Percentiles rank a stretch among this genome's conserved stretches.
Evolutionary conservation across 2,888 invertebrate species (phyloP).

Genomic region (Camptogramma bilineatum): DNA sequence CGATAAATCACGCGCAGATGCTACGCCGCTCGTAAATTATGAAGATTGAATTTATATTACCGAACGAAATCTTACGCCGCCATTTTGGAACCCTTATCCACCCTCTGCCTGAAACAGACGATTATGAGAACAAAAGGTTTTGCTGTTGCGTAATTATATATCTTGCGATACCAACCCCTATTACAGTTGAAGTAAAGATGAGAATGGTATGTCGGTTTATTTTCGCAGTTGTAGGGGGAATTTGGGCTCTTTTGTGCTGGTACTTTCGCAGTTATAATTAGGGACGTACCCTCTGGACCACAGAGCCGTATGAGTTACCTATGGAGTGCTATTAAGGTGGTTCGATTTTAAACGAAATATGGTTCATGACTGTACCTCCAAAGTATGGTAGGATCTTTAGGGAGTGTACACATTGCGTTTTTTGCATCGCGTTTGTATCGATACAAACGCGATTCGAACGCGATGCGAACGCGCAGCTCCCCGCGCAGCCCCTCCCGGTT

Average conservation of each 20-base stretch:
- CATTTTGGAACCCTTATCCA: conserved; percentile 81
- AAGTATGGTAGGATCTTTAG: too few relatives aligned
- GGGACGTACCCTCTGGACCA: conserved; percentile 69
- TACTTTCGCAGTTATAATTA: conserved; percentile 82
- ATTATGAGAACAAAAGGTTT: conserved; percentile 71
- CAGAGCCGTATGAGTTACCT: conserved; percentile 8
- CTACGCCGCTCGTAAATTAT: conserved; percentile 79
- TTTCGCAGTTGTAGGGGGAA: conserved; percentile 49
- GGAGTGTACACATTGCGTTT: too few relatives aligned
- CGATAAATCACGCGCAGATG: conserved; percentile 79
- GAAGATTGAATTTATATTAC: conserved; percentile 84
- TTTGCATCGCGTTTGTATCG: too few relatives aligned
- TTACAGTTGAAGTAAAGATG: conserved; percentile 39
- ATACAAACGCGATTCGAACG: too few relatives aligned
- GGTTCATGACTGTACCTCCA: too few relatives aligned
- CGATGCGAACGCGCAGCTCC: too few relatives aligned
- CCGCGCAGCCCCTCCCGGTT: too few relatives aligned
- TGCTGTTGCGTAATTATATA: conserved; percentile 40
- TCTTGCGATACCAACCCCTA: conserved; percentile 39
- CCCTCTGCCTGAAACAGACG: conserved; percentile 78
- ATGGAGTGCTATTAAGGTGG: neutral
- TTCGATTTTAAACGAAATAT: too few relatives aligned
- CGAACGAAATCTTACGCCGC: conserved; percentile 83
- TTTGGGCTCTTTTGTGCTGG: conserved; percentile 72
- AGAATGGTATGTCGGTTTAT: conserved; percentile 40